A percentile compares a stretch with the other conserved stretches of the same genome.
These are phyloP conservation scores for Leucophora obtusa DNA, from an alignment of 2,888 invertebrate species.

Conservation along the genomic window DNA sequence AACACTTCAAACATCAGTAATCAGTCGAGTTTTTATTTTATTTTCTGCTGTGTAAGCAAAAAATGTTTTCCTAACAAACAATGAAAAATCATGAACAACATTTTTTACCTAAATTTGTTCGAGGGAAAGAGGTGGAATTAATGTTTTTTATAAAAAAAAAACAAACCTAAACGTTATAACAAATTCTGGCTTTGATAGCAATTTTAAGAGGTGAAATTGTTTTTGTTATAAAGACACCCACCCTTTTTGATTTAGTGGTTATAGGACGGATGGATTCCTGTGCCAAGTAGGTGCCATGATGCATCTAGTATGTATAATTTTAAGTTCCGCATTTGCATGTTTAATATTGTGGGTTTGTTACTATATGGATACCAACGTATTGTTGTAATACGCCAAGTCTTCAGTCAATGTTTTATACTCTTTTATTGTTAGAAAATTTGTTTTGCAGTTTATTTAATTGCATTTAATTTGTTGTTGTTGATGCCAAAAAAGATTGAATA, in stretches of 20 bases:
- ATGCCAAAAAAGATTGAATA: constrained; percentile 50
- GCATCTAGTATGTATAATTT: constrained; percentile 29
- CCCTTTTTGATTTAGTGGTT: constrained; percentile 27
- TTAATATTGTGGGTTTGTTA: constrained; percentile 30
- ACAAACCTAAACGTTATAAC: background rate
- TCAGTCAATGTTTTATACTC: background rate
- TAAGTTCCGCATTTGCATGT: constrained; percentile 57
- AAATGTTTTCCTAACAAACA: constrained; percentile 17
- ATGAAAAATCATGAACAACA: constrained; percentile 9
- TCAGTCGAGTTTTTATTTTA: constrained; percentile 7
- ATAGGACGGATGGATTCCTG: constrained; percentile 20
- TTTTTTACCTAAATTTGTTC: background rate
- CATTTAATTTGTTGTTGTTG: constrained; percentile 48
- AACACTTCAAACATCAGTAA: constrained; percentile 15
- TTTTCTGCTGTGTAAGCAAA: constrained; percentile 1
- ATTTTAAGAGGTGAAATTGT: constrained; percentile 26
- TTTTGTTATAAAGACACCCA: constrained; percentile 11
- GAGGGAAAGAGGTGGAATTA: background rate
- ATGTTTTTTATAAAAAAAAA: constrained; percentile 11
- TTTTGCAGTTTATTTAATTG: constrained; percentile 50
- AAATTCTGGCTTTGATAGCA: constrained; percentile 28
- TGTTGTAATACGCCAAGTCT: background rate
- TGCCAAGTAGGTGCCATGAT: constrained; percentile 49
- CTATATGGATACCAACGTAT: background rate
- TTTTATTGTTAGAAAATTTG: constrained; percentile 40